Evolutionary conservation across 2,113 vertebrate genomes (phyloP).

Genomic region (Vanacampus margaritifer): DNA sequence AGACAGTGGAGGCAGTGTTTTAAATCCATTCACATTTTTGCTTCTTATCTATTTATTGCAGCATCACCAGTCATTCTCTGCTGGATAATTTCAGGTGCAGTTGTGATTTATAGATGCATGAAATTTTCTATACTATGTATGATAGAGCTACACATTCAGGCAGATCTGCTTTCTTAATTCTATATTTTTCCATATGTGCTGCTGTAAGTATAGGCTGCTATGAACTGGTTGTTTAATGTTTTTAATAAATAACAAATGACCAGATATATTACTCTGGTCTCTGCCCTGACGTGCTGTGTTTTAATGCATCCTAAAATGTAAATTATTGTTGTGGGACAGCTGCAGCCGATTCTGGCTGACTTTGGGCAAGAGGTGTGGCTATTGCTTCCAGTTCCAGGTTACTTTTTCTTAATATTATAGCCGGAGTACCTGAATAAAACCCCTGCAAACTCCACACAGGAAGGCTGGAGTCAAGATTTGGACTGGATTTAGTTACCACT

Average conservation of each 20-base stretch:
- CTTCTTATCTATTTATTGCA: not conserved
- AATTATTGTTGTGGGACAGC: no score
- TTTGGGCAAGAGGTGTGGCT: no score
- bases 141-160: not conserved
- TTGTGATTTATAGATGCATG: not conserved
- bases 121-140: not conserved
- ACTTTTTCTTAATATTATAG: no score
- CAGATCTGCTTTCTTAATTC: constrained; percentile 6
- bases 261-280: not conserved
- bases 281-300: not conserved
- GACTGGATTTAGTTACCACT: not conserved
- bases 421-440: not conserved
- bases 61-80: not conserved
- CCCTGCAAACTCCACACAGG: not conserved
- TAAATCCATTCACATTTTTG: not conserved
- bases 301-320: no score
- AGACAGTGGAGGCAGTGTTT: not conserved
- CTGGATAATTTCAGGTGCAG: not conserved
- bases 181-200: constrained; percentile 22
- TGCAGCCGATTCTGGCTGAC: no score
- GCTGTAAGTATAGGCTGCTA: constrained; percentile 9
- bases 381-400: no score
- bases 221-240: constrained; percentile 6
- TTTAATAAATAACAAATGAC: constrained; percentile 39
- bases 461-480: no score